These are phyloP conservation scores for Alectoris magna DNA, from an alignment of 2,797 vertebrate genomes.

Conservation along the genomic window DNA sequence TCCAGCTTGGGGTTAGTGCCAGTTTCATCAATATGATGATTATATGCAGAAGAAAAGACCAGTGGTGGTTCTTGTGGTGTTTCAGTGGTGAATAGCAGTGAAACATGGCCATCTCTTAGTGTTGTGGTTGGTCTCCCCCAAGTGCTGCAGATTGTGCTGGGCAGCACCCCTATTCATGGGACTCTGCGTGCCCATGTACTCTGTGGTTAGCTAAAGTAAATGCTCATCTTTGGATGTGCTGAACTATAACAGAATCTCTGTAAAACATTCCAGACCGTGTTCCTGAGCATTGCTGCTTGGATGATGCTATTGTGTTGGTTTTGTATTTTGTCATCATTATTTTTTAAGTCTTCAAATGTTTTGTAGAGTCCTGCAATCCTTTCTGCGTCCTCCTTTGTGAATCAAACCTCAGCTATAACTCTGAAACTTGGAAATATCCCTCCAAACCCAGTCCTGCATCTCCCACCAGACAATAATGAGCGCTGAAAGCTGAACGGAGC, in stretches of 20 bases:
- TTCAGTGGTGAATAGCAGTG: neutral
- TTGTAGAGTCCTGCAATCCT: neutral
- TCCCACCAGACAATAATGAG: constrained; percentile 45
- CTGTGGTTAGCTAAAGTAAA: constrained; percentile 22
- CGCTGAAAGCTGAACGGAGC: constrained; percentile 63
- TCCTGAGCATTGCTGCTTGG: neutral
- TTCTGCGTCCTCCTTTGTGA: neutral
- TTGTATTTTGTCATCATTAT: neutral
- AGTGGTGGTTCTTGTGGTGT: constrained; percentile 25
- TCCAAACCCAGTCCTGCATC: constrained; percentile 18
- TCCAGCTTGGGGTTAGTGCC: constrained; percentile 31
- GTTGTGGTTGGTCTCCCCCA: neutral
- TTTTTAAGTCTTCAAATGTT: neutral
- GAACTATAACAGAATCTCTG: neutral
- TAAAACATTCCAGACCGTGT: neutral
- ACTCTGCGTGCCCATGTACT: neutral
- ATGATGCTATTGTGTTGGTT: neutral
- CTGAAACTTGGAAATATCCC: constrained; percentile 30
- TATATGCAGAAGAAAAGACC: constrained; percentile 28
- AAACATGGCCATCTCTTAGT: constrained; percentile 26
- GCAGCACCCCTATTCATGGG: neutral
- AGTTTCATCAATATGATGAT: constrained; percentile 43
- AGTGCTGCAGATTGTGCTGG: neutral
- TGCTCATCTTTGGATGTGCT: neutral
- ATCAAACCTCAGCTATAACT: constrained; percentile 14